Conservation (phyloP, 1,140 invertebrate species). For the Drosophila elegans region DNA sequence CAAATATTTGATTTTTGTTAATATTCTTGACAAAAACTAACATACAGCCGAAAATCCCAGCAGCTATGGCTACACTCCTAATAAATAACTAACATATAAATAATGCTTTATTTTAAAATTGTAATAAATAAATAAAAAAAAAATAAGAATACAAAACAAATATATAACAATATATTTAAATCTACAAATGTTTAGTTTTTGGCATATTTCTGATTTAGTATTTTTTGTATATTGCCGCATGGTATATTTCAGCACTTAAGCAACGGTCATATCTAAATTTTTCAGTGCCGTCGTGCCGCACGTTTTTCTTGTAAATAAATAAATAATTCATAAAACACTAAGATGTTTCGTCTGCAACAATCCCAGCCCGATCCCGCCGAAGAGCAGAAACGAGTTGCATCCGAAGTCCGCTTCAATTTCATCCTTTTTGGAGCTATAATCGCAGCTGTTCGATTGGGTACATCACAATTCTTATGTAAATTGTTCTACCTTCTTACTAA, state of each 20-base stretch:
- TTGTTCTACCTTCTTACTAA: slow-evolving; percentile 4
- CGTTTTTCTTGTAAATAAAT: slow-evolving; percentile 40
- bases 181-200: too few species aligned
- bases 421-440: slow-evolving; percentile 65
- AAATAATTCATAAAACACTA: slow-evolving; percentile 10
- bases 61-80: too few species aligned
- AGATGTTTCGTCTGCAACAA: slow-evolving; percentile 81
- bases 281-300: background rate
- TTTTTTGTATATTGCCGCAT: background rate
- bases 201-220: background rate
- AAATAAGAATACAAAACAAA: background rate
- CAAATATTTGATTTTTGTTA: too few species aligned
- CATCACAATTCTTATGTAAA: slow-evolving; percentile 58
- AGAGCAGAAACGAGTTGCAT: slow-evolving; percentile 70
- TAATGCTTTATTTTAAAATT: too few species aligned
- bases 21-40: too few species aligned
- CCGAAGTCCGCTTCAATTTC: slow-evolving; percentile 75
- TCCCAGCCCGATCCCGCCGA: slow-evolving; percentile 82
- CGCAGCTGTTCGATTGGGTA: slow-evolving; percentile 72
- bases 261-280: background rate
- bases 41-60: too few species aligned
- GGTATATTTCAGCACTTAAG: background rate
- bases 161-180: too few species aligned
- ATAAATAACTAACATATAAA: too few species aligned
- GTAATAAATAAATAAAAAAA: too few species aligned